Base-by-base conservation (phyloP, 2,113 vertebrate species). In the Oreocharis arfaki region DNA sequence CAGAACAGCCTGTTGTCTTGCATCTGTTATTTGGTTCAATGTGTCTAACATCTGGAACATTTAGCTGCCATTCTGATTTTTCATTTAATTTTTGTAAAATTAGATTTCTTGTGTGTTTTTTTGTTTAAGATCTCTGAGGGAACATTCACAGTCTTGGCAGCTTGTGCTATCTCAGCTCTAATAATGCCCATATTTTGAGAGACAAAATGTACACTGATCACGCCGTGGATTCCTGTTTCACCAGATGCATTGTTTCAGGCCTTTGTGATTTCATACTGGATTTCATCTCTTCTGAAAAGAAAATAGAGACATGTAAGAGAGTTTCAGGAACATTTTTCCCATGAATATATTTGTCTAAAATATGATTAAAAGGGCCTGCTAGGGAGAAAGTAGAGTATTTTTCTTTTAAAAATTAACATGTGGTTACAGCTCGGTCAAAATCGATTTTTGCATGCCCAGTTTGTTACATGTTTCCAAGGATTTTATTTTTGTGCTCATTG, bases 261-360 rank as follows among this genome's bases (percentile, higher is more conserved):
- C 75, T 95, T 87, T 96, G 81, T 93, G 88, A 96, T 97, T 97
- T 95, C 95, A 93, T 96, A 97, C 91, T 84, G 93, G 80, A 96
- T 97, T 96, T 97, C 70, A 68, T 55, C 75, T 93, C 89, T 90
- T 87, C 78, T 95, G 49, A 94, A 95, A 87, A 75, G 77, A 87
- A 90, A 87, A 87, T 87, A 85, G 61, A 90, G 68, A 93, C 60
- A 87, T 56, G 39, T 56, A 93, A 90, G 81, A 91, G 22, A 89
- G 21, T 13, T 80, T 90, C 73, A 92, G 85, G 24, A 57, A 95
- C 79, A 87, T 82, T 97, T 97, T 96, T 97, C 96, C 90, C 93
- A 95, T 94, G 91, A 70, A 95, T 20, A 35, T 91, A 47, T 92
- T 93, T 97, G 89, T 95, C 79, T 90, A 92, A 93, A 87, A 84